Percentiles rank a stretch among this genome's conserved stretches.
These are phyloP conservation scores for Tragelaphus imberbis DNA, from an alignment of 2,113 vertebrate genomes.

Conservation along the genomic window DNA sequence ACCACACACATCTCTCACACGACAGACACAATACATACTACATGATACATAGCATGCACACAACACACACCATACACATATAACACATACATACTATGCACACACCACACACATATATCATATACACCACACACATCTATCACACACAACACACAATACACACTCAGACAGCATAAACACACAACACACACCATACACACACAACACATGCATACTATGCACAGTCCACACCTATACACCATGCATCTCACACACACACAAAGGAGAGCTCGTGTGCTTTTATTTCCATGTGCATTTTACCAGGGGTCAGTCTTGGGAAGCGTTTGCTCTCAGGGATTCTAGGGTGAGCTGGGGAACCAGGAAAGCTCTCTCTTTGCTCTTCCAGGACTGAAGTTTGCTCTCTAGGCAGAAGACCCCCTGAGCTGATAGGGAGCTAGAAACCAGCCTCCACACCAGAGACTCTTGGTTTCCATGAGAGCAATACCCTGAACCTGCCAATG, in stretches of 20 bases:
- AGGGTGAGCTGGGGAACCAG: fast-evolving
- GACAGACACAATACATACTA: not conserved
- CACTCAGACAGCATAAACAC: not conserved
- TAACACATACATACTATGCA: not conserved
- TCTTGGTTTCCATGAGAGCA: not conserved
- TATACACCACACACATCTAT: not conserved
- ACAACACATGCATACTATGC: not conserved
- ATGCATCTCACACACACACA: not conserved
- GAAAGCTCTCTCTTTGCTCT: not conserved
- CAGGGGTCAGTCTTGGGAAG: fast-evolving
- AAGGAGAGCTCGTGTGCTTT: not conserved
- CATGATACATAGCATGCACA: not conserved
- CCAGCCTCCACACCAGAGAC: not conserved
- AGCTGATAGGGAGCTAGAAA: not conserved
- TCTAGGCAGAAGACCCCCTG: not conserved
- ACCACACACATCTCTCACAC: not conserved
- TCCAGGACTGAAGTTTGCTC: not conserved
- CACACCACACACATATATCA: not conserved
- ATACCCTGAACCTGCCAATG: not conserved
- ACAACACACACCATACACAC: not conserved
- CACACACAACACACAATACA: not conserved
- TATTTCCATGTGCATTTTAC: not conserved
- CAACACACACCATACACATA: no score
- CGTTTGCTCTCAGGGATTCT: not conserved
- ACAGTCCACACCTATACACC: not conserved